A percentile compares a stretch with the other conserved stretches of the same genome.
These are phyloP conservation scores for Sardinella longiceps DNA, from an alignment of 2,797 vertebrate species.

Conservation along the genomic window DNA sequence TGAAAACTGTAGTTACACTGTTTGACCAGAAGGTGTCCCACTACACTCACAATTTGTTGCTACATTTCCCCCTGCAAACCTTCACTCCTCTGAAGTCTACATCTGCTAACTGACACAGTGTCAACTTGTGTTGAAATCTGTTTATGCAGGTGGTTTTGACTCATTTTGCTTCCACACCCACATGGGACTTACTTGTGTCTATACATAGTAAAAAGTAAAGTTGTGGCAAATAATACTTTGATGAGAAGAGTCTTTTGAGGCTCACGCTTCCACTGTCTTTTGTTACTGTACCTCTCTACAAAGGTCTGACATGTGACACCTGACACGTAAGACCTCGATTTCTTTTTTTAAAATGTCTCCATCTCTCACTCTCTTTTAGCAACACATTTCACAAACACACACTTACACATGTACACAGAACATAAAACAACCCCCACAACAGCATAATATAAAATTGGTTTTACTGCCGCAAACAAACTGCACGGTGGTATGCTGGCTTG, in stretches of 20 bases:
- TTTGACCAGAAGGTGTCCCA: conserved; percentile 8
- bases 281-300: neutral
- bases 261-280: neutral
- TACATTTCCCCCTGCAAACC: neutral
- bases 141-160: conserved; percentile 41
- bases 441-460: neutral
- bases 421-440: neutral
- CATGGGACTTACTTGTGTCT: too few species aligned
- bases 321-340: neutral
- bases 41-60: neutral
- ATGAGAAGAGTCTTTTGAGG: neutral
- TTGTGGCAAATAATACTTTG: neutral
- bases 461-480: neutral
- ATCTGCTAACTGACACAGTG: neutral
- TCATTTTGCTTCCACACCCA: neutral
- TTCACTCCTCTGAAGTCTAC: neutral
- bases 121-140: neutral
- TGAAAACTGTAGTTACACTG: conserved; percentile 32
- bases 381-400: conserved; percentile 10
- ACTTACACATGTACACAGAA: neutral
- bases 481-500: too few species aligned
- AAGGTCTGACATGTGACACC: neutral
- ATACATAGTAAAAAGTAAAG: too few species aligned
- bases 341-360: neutral
- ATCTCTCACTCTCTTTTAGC: neutral